phyloP scores from a whole-genome alignment of 2,113 vertebrate species.

The Gasterosteus nipponicus region DNA sequence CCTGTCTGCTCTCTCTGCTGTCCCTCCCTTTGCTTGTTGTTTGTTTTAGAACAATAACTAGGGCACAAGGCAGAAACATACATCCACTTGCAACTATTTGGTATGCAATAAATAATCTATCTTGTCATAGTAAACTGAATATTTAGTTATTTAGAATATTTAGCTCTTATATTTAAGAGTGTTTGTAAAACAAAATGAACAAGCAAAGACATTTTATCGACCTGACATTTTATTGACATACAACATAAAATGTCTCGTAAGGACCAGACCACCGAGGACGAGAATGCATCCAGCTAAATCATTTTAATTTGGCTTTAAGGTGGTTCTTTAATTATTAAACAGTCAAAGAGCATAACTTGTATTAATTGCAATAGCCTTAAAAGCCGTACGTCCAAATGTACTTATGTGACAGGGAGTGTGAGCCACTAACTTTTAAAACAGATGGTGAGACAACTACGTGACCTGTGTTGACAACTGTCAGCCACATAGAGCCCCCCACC shows the following conservation, averaged over 20 bases:
- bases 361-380: background rate
- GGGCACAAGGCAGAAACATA: background rate
- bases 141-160: background rate
- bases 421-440: conserved; percentile 35
- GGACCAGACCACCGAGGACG: background rate
- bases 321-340: background rate
- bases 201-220: background rate
- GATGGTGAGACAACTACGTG: conserved; percentile 53
- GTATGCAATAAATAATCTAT: background rate
- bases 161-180: background rate
- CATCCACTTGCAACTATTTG: background rate
- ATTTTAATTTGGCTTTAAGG: background rate
- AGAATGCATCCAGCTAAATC: background rate
- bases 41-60: conserved; percentile 15
- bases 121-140: background rate
- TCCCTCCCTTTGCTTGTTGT: conserved; percentile 19
- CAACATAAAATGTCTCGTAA: background rate
- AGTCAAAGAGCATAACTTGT: background rate
- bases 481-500: background rate
- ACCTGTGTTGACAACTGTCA: conserved; percentile 68
- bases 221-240: too few species aligned
- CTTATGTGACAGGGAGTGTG: conserved; percentile 8
- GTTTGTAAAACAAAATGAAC: background rate
- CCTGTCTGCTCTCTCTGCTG: background rate
- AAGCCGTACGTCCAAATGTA: conserved; percentile 13